Conservation (phyloP, 2,113 vertebrate species). For the Lophius piscatorius region DNA sequence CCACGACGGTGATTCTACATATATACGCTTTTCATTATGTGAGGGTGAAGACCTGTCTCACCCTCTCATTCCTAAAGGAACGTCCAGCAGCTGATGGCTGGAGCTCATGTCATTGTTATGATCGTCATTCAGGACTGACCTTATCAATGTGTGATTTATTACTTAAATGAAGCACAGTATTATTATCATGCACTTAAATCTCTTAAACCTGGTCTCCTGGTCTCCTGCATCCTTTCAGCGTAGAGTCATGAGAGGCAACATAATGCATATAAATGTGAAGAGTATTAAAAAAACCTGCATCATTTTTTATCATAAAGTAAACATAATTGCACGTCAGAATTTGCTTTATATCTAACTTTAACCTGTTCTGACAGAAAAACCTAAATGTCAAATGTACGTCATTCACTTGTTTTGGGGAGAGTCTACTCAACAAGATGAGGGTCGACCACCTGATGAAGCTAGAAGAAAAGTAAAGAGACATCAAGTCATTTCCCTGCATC, state of each 20-base stretch:
- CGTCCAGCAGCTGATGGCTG: slow-evolving; percentile 25
- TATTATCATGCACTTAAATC: slow-evolving; percentile 43
- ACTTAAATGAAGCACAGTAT: slow-evolving; percentile 39
- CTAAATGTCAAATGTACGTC: too few species aligned
- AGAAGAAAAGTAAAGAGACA: too few species aligned
- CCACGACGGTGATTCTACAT: neutral
- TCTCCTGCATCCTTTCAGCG: slow-evolving; percentile 37
- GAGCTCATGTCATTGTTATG: slow-evolving; percentile 51
- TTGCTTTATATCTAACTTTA: too few species aligned
- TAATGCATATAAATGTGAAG: neutral
- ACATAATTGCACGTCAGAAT: too few species aligned
- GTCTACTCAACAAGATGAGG: too few species aligned
- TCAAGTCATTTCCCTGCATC: too few species aligned
- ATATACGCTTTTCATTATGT: slow-evolving; percentile 11
- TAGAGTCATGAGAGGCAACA: slow-evolving; percentile 1
- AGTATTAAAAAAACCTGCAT: too few species aligned
- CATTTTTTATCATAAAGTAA: too few species aligned
- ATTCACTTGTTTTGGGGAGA: too few species aligned
- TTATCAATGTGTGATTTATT: slow-evolving; percentile 68
- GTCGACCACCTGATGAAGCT: too few species aligned
- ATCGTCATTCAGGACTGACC: slow-evolving; percentile 70
- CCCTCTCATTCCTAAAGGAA: slow-evolving; percentile 22
- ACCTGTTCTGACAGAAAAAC: too few species aligned
- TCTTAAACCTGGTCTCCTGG: slow-evolving; percentile 27
- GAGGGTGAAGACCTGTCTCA: neutral